Evolutionary conservation across 2,888 invertebrate species (phyloP).

Genomic region (Amphiduros pacificus): DNA sequence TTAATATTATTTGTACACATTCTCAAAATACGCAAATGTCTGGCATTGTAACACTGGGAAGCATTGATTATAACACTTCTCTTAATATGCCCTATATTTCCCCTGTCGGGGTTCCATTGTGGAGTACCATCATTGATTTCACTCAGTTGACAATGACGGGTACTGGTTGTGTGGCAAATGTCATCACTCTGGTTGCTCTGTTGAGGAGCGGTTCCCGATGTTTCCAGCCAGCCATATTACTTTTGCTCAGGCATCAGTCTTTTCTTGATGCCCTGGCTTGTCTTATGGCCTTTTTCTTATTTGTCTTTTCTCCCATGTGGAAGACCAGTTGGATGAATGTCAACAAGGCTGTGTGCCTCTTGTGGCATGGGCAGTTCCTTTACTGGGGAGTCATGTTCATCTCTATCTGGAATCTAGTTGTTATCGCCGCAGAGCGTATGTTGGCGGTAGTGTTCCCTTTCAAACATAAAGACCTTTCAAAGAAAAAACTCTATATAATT

Average conservation of each 20-base stretch:
- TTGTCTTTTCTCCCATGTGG: slow-evolving; percentile 29
- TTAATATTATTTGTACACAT: too few relatives aligned
- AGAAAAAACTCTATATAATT: slow-evolving; percentile 7
- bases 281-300: slow-evolving; percentile 17
- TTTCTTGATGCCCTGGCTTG: slow-evolving; percentile 23
- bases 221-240: slow-evolving; percentile 22
- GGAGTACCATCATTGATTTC: slow-evolving; percentile 20
- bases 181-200: slow-evolving; percentile 24
- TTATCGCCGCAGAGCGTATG: slow-evolving; percentile 25
- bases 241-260: slow-evolving; percentile 26
- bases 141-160: slow-evolving; percentile 18
- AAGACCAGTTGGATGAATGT: slow-evolving; percentile 20
- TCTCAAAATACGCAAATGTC: too few relatives aligned
- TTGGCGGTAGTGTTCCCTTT: slow-evolving; percentile 20
- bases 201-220: slow-evolving; percentile 14
- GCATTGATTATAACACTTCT: too few relatives aligned
- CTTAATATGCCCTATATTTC: too few relatives aligned
- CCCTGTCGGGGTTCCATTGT: too few relatives aligned
- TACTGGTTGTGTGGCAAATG: slow-evolving; percentile 24
- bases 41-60: too few relatives aligned
- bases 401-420: slow-evolving; percentile 28
- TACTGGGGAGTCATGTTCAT: slow-evolving; percentile 28
- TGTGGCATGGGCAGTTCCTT: slow-evolving; percentile 29
- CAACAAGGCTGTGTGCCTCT: slow-evolving; percentile 26
- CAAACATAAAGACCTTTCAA: background rate